Percentiles rank a stretch among this genome's conserved stretches.
These are phyloP conservation scores for Anthoscopus minutus DNA, from an alignment of 2,113 vertebrate genomes.

Conservation along the genomic window DNA sequence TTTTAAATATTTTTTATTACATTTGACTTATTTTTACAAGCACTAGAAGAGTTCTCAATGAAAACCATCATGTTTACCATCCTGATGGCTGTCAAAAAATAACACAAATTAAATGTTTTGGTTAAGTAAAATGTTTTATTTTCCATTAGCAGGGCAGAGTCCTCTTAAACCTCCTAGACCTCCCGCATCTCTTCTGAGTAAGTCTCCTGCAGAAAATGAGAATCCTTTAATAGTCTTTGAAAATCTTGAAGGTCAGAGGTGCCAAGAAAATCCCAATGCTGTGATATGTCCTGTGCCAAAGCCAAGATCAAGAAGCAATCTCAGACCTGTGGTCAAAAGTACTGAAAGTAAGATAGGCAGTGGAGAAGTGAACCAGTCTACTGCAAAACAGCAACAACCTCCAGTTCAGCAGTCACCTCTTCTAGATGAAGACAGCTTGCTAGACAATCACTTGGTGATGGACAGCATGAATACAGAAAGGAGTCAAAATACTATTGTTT, in stretches of 20 bases:
- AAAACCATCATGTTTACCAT: not conserved
- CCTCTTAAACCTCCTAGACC: constrained; percentile 80
- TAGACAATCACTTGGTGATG: constrained; percentile 46
- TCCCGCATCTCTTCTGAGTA: constrained; percentile 32
- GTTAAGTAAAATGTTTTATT: not conserved
- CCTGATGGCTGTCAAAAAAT: not conserved
- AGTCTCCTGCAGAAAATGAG: constrained; percentile 50
- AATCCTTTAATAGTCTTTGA: constrained; percentile 60
- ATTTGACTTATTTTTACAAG: not conserved
- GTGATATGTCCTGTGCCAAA: constrained; percentile 79
- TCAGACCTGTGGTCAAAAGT: constrained; percentile 68
- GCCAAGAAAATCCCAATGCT: constrained; percentile 59
- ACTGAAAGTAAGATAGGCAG: constrained; percentile 59
- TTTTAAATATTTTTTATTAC: too few species aligned
- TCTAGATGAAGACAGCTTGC: constrained; percentile 60
- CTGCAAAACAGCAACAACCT: not conserved
- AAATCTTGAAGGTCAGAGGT: constrained; percentile 53
- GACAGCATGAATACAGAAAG: constrained; percentile 76
- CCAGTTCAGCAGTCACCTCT: constrained; percentile 63
- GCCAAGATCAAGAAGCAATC: constrained; percentile 82
- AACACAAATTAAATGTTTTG: not conserved
- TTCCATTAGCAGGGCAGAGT: constrained; percentile 69
- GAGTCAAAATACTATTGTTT: constrained; percentile 80
- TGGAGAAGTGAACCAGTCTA: constrained; percentile 17
- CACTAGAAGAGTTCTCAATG: not conserved